Evolutionary conservation across 1,140 invertebrate genomes (phyloP).

Genomic region (Globodera rostochiensis): DNA sequence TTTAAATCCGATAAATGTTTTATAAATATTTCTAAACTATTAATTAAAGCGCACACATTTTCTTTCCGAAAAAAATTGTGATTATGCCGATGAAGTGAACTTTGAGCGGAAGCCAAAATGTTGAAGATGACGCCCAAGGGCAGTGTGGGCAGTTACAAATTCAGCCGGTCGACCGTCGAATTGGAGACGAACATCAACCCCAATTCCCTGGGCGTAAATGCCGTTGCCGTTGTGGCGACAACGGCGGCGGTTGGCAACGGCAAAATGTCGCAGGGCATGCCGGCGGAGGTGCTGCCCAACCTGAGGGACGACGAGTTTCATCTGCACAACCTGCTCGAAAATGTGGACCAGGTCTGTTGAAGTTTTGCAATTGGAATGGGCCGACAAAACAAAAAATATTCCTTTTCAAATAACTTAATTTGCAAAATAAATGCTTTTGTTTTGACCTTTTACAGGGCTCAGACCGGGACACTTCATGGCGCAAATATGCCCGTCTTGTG

Average conservation of each 20-base stretch:
- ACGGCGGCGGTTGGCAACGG: not conserved
- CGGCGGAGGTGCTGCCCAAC: too few relatives aligned
- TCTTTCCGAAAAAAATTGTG: too few relatives aligned
- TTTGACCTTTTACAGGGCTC: not conserved
- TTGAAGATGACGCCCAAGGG: not conserved
- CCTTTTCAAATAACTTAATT: not conserved
- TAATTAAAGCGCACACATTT: too few relatives aligned
- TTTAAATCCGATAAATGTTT: too few relatives aligned
- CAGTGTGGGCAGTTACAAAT: not conserved
- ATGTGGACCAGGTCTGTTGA: conserved; percentile 18
- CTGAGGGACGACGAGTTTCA: not conserved
- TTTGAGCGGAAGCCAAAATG: not conserved
- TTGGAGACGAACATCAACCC: not conserved
- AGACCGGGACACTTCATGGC: conserved; percentile 14
- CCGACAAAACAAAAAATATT: not conserved
- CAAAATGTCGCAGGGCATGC: not conserved
- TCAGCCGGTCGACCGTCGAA: not conserved
- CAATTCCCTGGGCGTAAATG: not conserved
- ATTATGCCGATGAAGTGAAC: too few relatives aligned
- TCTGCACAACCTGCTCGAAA: conserved; percentile 27
- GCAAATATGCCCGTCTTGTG: conserved; percentile 57
- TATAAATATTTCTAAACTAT: too few relatives aligned
- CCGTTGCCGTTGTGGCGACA: not conserved
- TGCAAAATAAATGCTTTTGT: not conserved
- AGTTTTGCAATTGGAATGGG: not conserved